phyloP scores from a whole-genome alignment of 2,888 invertebrate species.

The Ormia ochracea region DNA sequence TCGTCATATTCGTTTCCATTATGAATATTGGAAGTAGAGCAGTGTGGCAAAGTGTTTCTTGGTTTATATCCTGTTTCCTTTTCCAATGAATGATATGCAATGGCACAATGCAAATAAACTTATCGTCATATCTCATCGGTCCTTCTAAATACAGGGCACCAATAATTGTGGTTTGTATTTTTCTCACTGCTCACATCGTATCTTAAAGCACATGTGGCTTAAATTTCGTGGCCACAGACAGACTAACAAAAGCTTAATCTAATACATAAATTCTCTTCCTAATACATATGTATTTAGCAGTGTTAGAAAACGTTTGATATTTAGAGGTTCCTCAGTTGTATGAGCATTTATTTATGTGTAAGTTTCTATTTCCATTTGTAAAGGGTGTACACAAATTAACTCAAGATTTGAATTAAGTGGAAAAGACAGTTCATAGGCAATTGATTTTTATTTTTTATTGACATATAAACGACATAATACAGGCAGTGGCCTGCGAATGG shows the following conservation, averaged over 20 bases:
- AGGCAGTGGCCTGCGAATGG: no score
- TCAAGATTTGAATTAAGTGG: no score
- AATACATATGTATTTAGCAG: no score
- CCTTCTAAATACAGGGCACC: neutral
- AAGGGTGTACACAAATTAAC: no score
- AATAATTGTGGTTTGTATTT: neutral
- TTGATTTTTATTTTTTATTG: no score
- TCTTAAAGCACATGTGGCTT: slow-evolving; percentile 36
- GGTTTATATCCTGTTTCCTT: neutral
- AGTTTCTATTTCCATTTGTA: neutral
- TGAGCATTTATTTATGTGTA: neutral
- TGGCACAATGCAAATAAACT: slow-evolving; percentile 22
- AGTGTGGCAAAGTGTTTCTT: no score
- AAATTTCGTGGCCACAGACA: slow-evolving; percentile 32
- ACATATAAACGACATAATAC: no score
- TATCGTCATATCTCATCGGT: neutral
- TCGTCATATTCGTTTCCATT: no score
- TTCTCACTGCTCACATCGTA: neutral
- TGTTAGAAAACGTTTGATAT: neutral
- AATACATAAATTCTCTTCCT: slow-evolving; percentile 5
- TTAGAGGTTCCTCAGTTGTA: neutral
- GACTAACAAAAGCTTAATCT: neutral
- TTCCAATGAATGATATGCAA: neutral
- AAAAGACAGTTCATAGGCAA: no score
- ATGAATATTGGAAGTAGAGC: no score